phyloP scores from a whole-genome alignment of 1,140 invertebrate genomes.

The Caenorhabditis inopinata region DNA sequence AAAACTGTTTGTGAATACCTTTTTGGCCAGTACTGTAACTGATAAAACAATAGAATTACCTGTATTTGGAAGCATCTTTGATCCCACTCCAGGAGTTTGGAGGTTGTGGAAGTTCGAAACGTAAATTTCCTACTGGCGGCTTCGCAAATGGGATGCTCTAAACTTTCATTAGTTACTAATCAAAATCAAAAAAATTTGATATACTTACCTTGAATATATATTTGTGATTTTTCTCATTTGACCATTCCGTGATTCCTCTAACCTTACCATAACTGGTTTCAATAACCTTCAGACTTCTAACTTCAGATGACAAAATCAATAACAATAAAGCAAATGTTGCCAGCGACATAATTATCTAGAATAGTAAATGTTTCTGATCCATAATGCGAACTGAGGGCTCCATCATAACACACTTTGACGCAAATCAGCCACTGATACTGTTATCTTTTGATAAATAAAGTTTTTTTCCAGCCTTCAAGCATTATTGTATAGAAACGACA shows the following conservation, averaged over 20 bases:
- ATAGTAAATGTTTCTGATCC: too few relatives aligned
- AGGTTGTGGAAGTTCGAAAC: not conserved
- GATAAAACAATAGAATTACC: not conserved
- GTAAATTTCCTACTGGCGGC: not conserved
- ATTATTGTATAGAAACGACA: too few relatives aligned
- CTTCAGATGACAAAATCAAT: not conserved
- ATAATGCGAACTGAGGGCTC: too few relatives aligned
- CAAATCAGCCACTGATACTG: too few relatives aligned
- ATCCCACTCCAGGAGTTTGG: not conserved
- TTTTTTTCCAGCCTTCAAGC: too few relatives aligned
- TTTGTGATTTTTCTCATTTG: not conserved
- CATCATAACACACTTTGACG: too few relatives aligned
- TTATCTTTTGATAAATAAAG: too few relatives aligned
- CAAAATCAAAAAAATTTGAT: too few relatives aligned
- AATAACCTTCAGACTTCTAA: not conserved
- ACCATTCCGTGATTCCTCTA: constrained; percentile 30
- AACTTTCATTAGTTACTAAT: too few relatives aligned
- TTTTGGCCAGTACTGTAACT: too few relatives aligned
- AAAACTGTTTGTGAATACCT: too few relatives aligned
- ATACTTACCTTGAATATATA: not conserved
- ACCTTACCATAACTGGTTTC: constrained; percentile 3
- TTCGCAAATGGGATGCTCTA: constrained; percentile 5
- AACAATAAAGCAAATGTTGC: not conserved
- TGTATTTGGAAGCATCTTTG: not conserved
- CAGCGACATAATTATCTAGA: not conserved